Evolutionary conservation across 1,140 invertebrate genomes (phyloP).

Genomic region (Anastrepha ludens): DNA sequence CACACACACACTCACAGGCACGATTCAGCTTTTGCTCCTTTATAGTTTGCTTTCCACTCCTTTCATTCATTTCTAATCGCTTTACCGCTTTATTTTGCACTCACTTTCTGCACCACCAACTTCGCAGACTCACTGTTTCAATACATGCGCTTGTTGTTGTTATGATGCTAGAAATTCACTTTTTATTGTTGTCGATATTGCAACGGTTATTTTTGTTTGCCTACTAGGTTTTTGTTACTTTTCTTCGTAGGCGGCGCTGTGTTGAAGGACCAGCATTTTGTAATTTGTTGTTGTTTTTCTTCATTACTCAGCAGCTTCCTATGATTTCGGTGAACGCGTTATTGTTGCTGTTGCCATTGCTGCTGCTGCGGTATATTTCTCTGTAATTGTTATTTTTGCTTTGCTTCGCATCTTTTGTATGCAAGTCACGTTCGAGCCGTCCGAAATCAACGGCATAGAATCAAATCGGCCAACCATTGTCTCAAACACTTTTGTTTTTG

Average conservation of each 20-base stretch:
- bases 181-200: constrained; percentile 24
- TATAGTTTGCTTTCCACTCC: neutral
- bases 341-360: neutral
- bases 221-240: neutral
- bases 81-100: constrained; percentile 44
- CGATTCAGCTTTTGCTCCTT: neutral
- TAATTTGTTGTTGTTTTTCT: constrained; percentile 11
- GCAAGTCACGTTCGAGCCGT: constrained; percentile 46
- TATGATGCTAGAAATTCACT: neutral
- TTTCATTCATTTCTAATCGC: neutral
- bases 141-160: constrained; percentile 1
- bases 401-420: constrained; percentile 29
- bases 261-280: too few species aligned
- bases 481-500: constrained; percentile 31
- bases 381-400: constrained; percentile 22
- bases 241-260: neutral
- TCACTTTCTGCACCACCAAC: constrained; percentile 1
- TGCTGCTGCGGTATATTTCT: neutral
- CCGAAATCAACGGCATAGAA: constrained; percentile 44
- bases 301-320: neutral
- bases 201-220: neutral
- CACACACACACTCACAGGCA: neutral
- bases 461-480: constrained; percentile 41
- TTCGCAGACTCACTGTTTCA: constrained; percentile 13
- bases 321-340: neutral